Evolutionary conservation across 1,140 invertebrate species (phyloP).

Genomic region (Pogonognathellus flavescens): DNA sequence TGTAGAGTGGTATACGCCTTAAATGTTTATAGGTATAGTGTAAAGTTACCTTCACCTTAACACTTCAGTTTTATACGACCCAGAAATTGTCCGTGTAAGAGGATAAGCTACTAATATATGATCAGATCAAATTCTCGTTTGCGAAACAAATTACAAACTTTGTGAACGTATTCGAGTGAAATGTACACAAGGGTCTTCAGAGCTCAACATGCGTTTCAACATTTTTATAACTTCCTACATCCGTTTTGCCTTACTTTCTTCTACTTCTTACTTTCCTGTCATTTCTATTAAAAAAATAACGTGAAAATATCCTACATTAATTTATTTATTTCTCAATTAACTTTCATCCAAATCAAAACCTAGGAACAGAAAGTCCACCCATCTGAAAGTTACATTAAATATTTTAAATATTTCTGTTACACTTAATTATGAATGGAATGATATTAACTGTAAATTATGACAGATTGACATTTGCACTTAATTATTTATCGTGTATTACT

Average conservation of each 20-base stretch:
- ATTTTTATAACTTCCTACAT: neutral
- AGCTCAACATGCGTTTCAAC: too few relatives aligned
- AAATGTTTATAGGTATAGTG: neutral
- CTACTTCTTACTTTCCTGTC: neutral
- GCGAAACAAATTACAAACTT: slow-evolving; percentile 38
- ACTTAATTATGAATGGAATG: too few relatives aligned
- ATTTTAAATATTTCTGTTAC: too few relatives aligned
- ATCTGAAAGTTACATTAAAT: too few relatives aligned
- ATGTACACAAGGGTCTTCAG: neutral
- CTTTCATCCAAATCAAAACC: too few relatives aligned
- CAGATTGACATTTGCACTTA: neutral
- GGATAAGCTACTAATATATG: slow-evolving; percentile 14
- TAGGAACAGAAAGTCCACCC: too few relatives aligned
- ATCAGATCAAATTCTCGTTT: slow-evolving; percentile 34
- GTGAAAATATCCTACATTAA: too few relatives aligned
- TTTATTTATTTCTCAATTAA: too few relatives aligned
- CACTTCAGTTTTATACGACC: neutral
- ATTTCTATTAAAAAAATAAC: too few relatives aligned
- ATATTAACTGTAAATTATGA: too few relatives aligned
- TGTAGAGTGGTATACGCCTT: too few relatives aligned
- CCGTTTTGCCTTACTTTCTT: neutral
- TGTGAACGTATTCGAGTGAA: neutral
- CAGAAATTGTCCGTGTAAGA: neutral
- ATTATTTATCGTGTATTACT: neutral
- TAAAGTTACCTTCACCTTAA: neutral